A percentile compares a stretch with the other conserved stretches of the same genome.
These are phyloP conservation scores for Oreohelix idahoensis DNA, from an alignment of 1,140 invertebrate species.

Conservation along the genomic window DNA sequence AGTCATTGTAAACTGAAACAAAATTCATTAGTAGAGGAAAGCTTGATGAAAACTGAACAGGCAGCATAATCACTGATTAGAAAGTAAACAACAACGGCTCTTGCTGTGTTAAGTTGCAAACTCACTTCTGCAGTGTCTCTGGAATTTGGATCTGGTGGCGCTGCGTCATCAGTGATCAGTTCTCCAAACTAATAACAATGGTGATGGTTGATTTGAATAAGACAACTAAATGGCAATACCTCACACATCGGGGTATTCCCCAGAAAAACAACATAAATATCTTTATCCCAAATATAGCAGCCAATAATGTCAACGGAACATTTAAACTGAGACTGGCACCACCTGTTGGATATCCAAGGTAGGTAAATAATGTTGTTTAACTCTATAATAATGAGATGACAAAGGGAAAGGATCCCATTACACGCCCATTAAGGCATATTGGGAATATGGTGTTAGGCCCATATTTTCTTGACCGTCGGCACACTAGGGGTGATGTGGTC, in stretches of 20 bases:
- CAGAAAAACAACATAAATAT: no score
- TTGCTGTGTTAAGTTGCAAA: neutral
- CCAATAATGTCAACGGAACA: no score
- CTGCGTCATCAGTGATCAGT: conserved; percentile 2
- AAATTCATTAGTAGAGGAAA: neutral
- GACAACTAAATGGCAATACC: neutral
- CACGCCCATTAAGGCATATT: no score
- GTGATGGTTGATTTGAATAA: neutral
- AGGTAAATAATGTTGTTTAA: no score
- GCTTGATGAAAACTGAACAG: neutral
- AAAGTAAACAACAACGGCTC: neutral
- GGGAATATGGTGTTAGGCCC: no score
- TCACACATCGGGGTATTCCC: neutral
- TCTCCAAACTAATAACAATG: conserved; percentile 13
- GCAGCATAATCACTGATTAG: neutral
- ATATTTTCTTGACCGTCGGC: no score
- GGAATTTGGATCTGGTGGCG: neutral
- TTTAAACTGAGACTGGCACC: no score
- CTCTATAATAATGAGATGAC: no score
- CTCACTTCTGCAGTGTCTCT: conserved; percentile 2
- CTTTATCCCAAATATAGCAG: no score
- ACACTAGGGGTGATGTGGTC: no score
- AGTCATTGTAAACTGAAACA: neutral
- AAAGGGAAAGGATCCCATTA: no score
- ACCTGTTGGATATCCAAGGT: no score